Base-by-base conservation (phyloP, 2,888 invertebrate species). In the Neoscelio sp. region DNA sequence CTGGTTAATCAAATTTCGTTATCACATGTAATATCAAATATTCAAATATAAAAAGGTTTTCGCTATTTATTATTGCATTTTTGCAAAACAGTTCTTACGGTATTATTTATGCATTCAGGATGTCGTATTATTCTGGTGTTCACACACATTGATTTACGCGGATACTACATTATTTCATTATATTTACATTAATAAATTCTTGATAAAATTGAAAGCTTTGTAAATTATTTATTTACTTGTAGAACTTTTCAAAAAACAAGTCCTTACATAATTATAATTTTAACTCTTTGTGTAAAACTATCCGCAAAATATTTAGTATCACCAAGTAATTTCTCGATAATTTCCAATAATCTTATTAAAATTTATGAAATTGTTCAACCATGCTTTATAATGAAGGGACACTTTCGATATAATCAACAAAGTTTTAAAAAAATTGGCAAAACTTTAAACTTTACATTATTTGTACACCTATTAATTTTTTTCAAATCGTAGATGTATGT, bases 1-100 rank as follows among this genome's bases (percentile, higher is more conserved):
- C n/a, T n/a, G n/a, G n/a, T 64, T 50, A 64, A 64, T 64, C 48
- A 64, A 64, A 64, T 38, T 62, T 46, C 15, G 2, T 12, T 15
- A 15, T 35, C 33, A 62, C 10, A 23, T 26, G 48, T 35, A 38
- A 38, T 23, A 26, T 44, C 48, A 26, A 48, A 64, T 64, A 48
- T 35, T 35, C 23, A 38, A 35, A 20, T 38, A 10, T 20, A 10
- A 33, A 18, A 3, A 13, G 3, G 26, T 56, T 33, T 44, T 35
- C 35, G 2, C 23, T 46, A 40, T 46, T 62, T 46, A 20, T 64
- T 13, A 48, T 50, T 13, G 28, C 42, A 40, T 65, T 40, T 28
- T 50, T 23, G 35, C 8, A 8, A 46, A 46, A 35, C 35, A 35
- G 12, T 33, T 48, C 28, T 48, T 15, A 28, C 4, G n/a, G n/a